Evolutionary conservation across 2,888 invertebrate genomes (phyloP).

Genomic region (Polydesmus complanatus): DNA sequence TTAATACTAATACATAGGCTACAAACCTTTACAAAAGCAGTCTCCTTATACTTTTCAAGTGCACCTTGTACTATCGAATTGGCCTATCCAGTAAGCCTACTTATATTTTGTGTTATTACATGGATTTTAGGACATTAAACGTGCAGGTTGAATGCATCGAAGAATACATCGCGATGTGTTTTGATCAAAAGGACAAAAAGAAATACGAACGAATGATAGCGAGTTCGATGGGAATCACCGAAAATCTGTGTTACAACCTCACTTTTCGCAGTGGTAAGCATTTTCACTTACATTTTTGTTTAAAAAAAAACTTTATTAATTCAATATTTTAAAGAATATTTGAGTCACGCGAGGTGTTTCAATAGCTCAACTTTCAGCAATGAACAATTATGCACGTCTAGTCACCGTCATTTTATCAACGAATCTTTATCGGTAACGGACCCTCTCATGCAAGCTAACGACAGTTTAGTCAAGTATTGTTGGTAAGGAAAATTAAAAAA

Average conservation of each 20-base stretch:
- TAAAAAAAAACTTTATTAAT: no score
- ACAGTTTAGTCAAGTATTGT: background rate
- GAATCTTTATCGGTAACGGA: background rate
- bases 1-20: no score
- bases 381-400: background rate
- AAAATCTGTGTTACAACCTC: background rate
- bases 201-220: background rate
- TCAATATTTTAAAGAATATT: background rate
- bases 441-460: slow-evolving; percentile 25
- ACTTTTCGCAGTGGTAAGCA: background rate
- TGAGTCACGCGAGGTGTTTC: background rate
- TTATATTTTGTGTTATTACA: no score
- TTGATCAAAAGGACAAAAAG: background rate
- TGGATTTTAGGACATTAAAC: background rate
- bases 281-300: no score
- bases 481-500: background rate
- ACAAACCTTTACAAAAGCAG: background rate
- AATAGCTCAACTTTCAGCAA: background rate
- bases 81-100: no score
- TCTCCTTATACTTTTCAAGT: background rate
- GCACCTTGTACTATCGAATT: no score
- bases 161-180: background rate
- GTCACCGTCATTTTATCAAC: background rate
- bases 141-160: background rate
- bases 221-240: background rate